These are phyloP conservation scores for Heliconius hewitsoni DNA, from an alignment of 1,140 invertebrate genomes.

Conservation along the genomic window DNA sequence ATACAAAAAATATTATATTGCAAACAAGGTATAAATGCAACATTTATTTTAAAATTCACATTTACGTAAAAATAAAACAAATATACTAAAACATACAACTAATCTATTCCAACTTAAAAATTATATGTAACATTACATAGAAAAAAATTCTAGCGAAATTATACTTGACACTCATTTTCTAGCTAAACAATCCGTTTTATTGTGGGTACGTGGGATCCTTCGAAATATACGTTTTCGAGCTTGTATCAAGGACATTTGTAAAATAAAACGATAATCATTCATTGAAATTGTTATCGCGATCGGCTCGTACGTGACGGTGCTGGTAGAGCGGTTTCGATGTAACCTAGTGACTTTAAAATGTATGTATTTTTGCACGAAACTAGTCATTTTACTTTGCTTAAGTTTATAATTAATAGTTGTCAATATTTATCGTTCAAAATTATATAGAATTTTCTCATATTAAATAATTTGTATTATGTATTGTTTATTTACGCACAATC, in stretches of 20 bases:
- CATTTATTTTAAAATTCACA: too few relatives aligned
- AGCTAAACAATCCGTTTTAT: slow-evolving; percentile 37
- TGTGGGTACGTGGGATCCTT: slow-evolving; percentile 33
- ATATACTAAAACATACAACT: too few relatives aligned
- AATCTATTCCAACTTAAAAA: too few relatives aligned
- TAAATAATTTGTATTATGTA: too few relatives aligned
- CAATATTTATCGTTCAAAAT: too few relatives aligned
- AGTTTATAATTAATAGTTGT: too few relatives aligned
- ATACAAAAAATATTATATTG: too few relatives aligned
- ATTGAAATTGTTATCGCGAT: slow-evolving; percentile 36
- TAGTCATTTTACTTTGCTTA: background rate
- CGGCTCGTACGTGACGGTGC: slow-evolving; percentile 26
- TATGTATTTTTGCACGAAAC: background rate
- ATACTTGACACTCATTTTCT: slow-evolving; percentile 19
- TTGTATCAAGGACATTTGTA: slow-evolving; percentile 33
- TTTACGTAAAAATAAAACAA: too few relatives aligned
- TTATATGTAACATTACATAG: background rate
- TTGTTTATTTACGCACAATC: too few relatives aligned
- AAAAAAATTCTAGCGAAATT: slow-evolving; percentile 9
- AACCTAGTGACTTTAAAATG: background rate
- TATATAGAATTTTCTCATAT: too few relatives aligned
- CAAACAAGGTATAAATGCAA: too few relatives aligned
- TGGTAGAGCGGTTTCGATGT: slow-evolving; percentile 3
- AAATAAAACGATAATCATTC: slow-evolving; percentile 36
- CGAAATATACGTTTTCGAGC: slow-evolving; percentile 25